Percentiles rank a stretch among this genome's conserved stretches.
Conservation (phyloP, 1,140 invertebrate genomes). For the Solenopsis fugax region DNA sequence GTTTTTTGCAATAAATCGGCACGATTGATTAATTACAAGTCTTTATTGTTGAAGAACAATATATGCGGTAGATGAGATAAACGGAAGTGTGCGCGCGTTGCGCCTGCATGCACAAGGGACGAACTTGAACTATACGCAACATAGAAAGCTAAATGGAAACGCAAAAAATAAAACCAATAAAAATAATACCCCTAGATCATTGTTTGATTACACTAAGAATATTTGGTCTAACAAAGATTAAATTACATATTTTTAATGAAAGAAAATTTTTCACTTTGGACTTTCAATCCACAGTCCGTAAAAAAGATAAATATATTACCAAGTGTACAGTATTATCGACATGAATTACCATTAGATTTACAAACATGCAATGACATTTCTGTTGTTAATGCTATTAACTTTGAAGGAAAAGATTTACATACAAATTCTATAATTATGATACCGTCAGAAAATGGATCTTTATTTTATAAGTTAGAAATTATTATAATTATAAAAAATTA, state of each 20-base stretch:
- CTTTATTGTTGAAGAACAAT: too few species aligned
- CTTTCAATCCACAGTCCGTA: not conserved
- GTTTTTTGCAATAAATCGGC: too few species aligned
- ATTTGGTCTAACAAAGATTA: too few species aligned
- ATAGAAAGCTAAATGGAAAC: too few species aligned
- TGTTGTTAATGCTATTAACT: not conserved
- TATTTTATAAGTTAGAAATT: not conserved
- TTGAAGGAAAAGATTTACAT: not conserved
- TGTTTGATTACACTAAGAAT: too few species aligned
- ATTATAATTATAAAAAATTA: not conserved
- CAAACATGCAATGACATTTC: not conserved
- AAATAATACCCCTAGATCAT: too few species aligned
- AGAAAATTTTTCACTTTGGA: not conserved
- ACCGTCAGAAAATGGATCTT: not conserved
- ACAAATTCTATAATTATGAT: not conserved
- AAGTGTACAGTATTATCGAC: not conserved
- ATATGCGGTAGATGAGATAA: too few species aligned
- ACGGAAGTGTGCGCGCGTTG: too few species aligned
- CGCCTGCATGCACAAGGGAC: too few species aligned
- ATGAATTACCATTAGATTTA: not conserved
- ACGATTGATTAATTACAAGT: too few species aligned
- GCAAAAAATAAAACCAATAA: too few species aligned
- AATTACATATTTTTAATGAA: not conserved
- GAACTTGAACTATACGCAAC: too few species aligned
- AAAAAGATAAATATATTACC: not conserved